Evolutionary conservation across 2,113 vertebrate species (phyloP).

Genomic region (Labeo rohita): DNA sequence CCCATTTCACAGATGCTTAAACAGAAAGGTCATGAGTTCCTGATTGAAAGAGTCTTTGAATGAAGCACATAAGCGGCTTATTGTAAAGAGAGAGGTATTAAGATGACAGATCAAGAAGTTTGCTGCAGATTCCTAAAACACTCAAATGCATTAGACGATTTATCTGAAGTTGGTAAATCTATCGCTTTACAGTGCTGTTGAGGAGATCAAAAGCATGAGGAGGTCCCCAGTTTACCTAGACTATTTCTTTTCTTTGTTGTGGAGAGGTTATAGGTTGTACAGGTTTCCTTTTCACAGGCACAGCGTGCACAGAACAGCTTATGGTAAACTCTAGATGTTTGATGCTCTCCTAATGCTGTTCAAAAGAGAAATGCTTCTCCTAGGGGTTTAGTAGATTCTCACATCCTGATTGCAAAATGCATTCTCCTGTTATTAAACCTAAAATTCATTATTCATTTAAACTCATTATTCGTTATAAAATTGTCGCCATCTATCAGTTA

Average conservation of each 20-base stretch:
- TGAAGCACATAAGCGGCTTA: neutral
- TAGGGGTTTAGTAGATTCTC: neutral
- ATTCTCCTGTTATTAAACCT: neutral
- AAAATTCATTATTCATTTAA: neutral
- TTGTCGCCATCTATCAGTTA: neutral
- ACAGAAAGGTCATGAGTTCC: neutral
- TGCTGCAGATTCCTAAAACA: neutral
- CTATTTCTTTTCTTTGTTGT: neutral
- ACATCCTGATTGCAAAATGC: neutral
- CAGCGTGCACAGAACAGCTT: neutral
- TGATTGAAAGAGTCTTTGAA: neutral
- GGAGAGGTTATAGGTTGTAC: neutral
- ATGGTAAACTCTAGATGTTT: neutral
- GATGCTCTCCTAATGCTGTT: neutral
- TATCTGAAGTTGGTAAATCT: neutral
- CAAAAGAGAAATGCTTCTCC: neutral
- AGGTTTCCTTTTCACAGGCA: neutral
- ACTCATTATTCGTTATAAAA: conserved; percentile 7
- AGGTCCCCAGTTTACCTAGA: neutral
- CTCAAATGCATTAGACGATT: neutral
- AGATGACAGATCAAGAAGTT: neutral
- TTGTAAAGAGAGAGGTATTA: neutral
- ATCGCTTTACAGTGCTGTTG: too few species aligned
- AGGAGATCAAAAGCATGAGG: neutral
- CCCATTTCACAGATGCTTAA: neutral